Evolutionary conservation across 37 sponge, comb jelly and placozoan genomes (phyloP), one percentile per base, ranked within the genome.

Genomic region (Chondrilla cf. caribensis): DNA sequence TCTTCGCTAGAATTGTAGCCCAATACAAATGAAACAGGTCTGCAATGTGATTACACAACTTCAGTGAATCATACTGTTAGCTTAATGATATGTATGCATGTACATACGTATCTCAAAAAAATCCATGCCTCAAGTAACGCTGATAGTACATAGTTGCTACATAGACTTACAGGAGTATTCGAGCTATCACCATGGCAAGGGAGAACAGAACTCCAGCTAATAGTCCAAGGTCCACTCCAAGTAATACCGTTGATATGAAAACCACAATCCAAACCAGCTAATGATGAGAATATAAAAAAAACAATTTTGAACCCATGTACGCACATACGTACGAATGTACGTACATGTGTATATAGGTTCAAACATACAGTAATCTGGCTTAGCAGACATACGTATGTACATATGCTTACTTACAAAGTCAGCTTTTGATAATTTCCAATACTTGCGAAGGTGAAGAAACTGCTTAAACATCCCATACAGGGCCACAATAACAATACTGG

Each of bases 391-490:
- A 31, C 7, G 32, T 64, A 64, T 17, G 14, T 9, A 64, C 15
- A 64, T 64, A 17, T 64, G 17, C 17, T 32, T 64, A 64, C 87
- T 68, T 18, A 91, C 91, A 73, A 84, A 70, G 37, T 91, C 91
- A 32, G 70, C 54, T 18, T 83, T 58, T 21, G 87, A 93, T 14
- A 93, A 55, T 58, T 84, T 89, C 76, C 79, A 89, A 77, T 89
- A 89, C n/a, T 58, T 66, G 21, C 70, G 71, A 2, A 93, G 19
- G 55, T 95, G 88, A n/a, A 67, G 35, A 38, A 92, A 47, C 57
- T 95, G 96, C 75, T 84, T 82, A 72, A 93, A 89, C 86, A 95
- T 87, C 65, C 96, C 96, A 65, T 91, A 88, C 68, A 95, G 71
- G 0, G 90, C 96, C 39, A 95, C 96, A 80, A 91, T 73, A 0